These are phyloP conservation scores for Chrysemys picta DNA, from an alignment of 2,113 vertebrate genomes.

Conservation along the genomic window DNA sequence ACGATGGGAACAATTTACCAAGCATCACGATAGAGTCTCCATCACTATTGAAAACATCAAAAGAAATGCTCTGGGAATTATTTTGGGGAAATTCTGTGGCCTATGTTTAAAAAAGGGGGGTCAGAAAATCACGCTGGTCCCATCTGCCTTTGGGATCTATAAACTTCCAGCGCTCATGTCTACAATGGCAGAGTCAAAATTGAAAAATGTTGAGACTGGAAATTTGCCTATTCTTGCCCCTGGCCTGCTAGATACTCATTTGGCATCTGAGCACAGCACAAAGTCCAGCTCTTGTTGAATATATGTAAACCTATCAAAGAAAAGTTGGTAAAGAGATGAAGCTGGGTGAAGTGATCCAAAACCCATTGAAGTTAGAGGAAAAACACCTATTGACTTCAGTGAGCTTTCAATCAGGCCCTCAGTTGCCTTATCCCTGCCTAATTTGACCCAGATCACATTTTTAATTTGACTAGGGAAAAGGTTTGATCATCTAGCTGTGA, in stretches of 20 bases:
- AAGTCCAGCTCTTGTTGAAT: background rate
- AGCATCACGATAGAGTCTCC: background rate
- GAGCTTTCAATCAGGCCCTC: background rate
- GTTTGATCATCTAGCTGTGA: background rate
- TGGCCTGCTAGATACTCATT: background rate
- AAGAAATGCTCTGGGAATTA: background rate
- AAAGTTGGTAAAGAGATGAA: background rate
- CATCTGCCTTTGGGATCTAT: background rate
- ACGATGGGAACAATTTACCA: background rate
- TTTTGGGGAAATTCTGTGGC: background rate
- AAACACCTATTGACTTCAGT: background rate
- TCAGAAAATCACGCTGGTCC: background rate
- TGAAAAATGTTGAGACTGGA: background rate
- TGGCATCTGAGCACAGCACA: background rate
- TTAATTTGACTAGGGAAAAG: background rate
- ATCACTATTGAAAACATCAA: background rate
- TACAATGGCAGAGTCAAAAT: background rate
- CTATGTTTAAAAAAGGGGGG: background rate
- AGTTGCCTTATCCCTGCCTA: background rate
- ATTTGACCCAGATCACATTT: background rate
- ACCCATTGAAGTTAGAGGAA: background rate
- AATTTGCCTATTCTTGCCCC: background rate
- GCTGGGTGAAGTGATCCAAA: background rate
- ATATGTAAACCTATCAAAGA: background rate
- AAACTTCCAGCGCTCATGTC: fast-evolving